Base-by-base conservation (phyloP, 2,888 invertebrate species). In the Pterostichus madidus region DNA sequence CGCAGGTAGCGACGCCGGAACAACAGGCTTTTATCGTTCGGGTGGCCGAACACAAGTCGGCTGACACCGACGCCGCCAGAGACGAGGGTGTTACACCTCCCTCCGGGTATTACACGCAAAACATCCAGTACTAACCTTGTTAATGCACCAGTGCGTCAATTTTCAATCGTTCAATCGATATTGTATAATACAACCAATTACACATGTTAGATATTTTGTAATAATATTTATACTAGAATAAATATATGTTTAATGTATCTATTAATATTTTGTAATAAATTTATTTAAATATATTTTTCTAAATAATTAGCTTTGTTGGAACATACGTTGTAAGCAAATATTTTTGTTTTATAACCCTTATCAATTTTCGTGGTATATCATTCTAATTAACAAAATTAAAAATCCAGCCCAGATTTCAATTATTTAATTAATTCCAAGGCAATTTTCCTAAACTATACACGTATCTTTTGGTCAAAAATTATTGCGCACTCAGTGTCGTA, bases 51-150 rank as follows among this genome's bases (percentile, higher is more conserved):
- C 71, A 35, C 7, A 17, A n/a, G 13, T 17, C 59, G 24, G 59
- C 59, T 0, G 24, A 59, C 24, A 59, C 24, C 31, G 59, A 59
- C 31, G 39, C 39, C 39, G 39, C 39, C 8, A 39, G 39, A 39
- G 39, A 39, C 39, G 39, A 39, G 39, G 59, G 31, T 17, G 59
- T 17, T 59, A 56, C 56, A 56, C 15, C 56, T 35, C 80, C 80
- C 32, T 49, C 68, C 31, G 80, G 80, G 59, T 80, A 80, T n/a
- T 80, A 80, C 52, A 68, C 80, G 13, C 35, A 35, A n/a, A 64
- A 80, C 39, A 80, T 80, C 24, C 64, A 80, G 59, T 80, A 68
- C 39, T 80, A 68, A 68, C 32, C 2, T 64, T 64, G 4, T 24
- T 3, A 24, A 24, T 24, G 11, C 44, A 7, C 5, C 44, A 44